phyloP scores from a whole-genome alignment of 2,113 vertebrate genomes.

The Caloenas nicobarica region DNA sequence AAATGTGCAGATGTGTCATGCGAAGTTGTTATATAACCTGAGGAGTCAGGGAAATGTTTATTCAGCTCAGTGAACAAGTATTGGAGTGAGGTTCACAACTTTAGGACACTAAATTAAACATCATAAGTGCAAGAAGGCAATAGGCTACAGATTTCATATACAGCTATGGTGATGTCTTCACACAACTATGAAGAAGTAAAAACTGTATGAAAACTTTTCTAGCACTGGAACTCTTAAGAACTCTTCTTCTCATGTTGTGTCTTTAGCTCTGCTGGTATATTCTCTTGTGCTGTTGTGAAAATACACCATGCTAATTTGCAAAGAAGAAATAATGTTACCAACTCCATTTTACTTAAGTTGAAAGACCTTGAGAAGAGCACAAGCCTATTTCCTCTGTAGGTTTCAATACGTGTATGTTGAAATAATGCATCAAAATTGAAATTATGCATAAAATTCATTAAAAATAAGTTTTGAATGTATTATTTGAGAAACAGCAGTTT shows the following conservation, averaged over 20 bases:
- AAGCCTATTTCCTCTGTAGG: neutral
- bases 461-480: neutral
- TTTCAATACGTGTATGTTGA: neutral
- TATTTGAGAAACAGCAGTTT: neutral
- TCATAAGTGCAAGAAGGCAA: neutral
- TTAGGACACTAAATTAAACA: constrained; percentile 29
- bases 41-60: neutral
- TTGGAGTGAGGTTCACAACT: constrained; percentile 10
- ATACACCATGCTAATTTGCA: neutral
- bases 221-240: neutral
- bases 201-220: neutral
- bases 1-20: constrained; percentile 4
- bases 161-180: neutral
- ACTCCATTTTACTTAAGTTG: neutral
- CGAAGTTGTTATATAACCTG: neutral
- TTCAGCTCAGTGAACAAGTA: constrained; percentile 11
- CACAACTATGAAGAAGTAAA: neutral
- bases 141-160: neutral
- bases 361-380: neutral
- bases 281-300: neutral
- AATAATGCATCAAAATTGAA: neutral
- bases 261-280: neutral
- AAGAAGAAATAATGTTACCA: neutral
- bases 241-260: neutral
- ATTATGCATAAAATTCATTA: neutral